These are phyloP conservation scores for Seira musarum DNA, from an alignment of 2,888 invertebrate species.

Conservation along the genomic window DNA sequence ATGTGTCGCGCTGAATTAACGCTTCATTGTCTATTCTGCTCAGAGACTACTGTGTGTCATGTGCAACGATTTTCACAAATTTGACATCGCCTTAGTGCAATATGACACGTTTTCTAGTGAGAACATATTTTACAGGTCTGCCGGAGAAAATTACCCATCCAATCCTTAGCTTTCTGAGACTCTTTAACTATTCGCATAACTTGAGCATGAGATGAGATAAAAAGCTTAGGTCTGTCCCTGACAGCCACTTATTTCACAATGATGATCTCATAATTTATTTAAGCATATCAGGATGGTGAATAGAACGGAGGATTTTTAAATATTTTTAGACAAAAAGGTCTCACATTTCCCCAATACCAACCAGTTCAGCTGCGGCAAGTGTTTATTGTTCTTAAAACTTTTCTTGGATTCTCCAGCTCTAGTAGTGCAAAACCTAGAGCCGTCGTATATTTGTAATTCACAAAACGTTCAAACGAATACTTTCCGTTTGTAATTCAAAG, in stretches of 20 bases:
- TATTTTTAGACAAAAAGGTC: neutral
- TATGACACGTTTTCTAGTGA: neutral
- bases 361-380: no score
- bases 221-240: neutral
- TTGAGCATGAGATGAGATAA: neutral
- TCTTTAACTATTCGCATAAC: neutral
- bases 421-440: neutral
- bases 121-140: neutral
- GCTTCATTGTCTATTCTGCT: slow-evolving; percentile 22
- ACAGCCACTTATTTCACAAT: neutral
- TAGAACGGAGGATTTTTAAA: neutral
- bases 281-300: neutral
- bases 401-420: neutral
- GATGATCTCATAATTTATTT: neutral
- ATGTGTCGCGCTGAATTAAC: slow-evolving; percentile 29
- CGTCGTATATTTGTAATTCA: neutral
- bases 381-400: neutral
- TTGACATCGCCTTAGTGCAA: neutral
- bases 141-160: neutral
- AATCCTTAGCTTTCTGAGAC: no score
- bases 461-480: neutral
- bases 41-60: neutral
- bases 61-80: neutral
- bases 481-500: neutral
- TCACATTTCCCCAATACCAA: neutral